phyloP scores from a whole-genome alignment of 2,113 vertebrate species.

The Phaethon lepturus region DNA sequence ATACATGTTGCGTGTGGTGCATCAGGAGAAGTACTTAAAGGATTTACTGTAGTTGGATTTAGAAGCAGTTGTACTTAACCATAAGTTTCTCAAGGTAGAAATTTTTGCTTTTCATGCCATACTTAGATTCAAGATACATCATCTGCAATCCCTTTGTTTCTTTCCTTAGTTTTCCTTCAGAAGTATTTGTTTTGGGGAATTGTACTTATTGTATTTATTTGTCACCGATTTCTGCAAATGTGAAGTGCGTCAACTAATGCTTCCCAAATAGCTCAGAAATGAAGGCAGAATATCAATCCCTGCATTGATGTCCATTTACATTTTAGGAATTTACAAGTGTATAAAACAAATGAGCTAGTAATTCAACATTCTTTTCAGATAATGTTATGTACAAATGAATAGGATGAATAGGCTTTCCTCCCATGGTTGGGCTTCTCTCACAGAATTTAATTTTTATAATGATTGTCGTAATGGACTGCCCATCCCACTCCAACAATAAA shows the following conservation, averaged over 20 bases:
- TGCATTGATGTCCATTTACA: neutral
- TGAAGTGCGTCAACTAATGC: slow-evolving; percentile 12
- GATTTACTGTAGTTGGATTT: neutral
- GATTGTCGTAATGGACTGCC: neutral
- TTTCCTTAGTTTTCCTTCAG: slow-evolving; percentile 44
- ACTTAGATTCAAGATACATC: slow-evolving; percentile 31
- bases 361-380: neutral
- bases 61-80: neutral
- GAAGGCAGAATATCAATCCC: neutral
- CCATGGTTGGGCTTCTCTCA: neutral
- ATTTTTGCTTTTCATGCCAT: neutral
- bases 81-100: slow-evolving; percentile 8
- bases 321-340: slow-evolving; percentile 38
- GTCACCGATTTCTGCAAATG: slow-evolving; percentile 42
- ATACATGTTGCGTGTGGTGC: neutral
- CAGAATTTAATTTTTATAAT: slow-evolving; percentile 14
- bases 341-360: slow-evolving; percentile 18
- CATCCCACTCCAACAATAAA: neutral
- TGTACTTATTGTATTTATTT: slow-evolving; percentile 64
- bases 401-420: neutral
- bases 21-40: neutral
- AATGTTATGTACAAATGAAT: neutral
- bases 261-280: slow-evolving; percentile 42
- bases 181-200: slow-evolving; percentile 8
- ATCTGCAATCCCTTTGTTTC: neutral